phyloP scores from a whole-genome alignment of 1,140 invertebrate genomes.

The Caenorhabditis briggsae region DNA sequence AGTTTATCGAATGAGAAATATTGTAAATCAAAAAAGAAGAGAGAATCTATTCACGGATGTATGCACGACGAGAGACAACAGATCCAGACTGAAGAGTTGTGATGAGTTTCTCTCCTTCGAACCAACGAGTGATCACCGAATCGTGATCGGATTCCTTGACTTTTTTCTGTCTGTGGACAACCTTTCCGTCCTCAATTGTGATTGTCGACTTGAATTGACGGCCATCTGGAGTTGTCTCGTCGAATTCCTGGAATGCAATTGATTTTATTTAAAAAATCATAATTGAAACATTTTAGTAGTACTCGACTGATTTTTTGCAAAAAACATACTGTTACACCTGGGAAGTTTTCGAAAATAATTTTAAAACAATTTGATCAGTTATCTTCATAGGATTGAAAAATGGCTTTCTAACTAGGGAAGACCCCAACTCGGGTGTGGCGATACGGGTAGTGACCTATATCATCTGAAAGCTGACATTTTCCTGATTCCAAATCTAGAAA shows the following conservation, averaged over 20 bases:
- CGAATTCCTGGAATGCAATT: constrained; percentile 54
- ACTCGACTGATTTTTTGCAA: no score
- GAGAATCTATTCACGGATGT: constrained; percentile 28
- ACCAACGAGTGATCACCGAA: constrained; percentile 48
- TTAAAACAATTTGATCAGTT: no score
- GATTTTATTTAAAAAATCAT: no score
- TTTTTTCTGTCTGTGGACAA: constrained; percentile 60
- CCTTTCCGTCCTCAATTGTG: constrained; percentile 61
- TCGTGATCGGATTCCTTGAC: constrained; percentile 59
- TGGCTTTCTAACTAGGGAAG: no score
- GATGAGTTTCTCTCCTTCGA: constrained; percentile 43
- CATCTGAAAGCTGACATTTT: no score
- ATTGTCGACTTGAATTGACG: constrained; percentile 60
- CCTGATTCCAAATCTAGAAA: no score
- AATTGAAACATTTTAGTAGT: no score
- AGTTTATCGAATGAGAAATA: constrained; percentile 10
- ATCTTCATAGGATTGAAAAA: no score
- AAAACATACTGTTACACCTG: no score
- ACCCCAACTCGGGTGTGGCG: no score
- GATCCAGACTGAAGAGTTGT: constrained; percentile 41
- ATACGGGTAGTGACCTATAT: no score
- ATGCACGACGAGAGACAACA: constrained; percentile 39
- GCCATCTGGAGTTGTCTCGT: constrained; percentile 64
- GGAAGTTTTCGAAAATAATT: no score
- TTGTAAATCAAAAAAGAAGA: background rate